These are phyloP conservation scores for Callaeas wilsoni DNA, from an alignment of 2,113 vertebrate genomes.

Conservation along the genomic window DNA sequence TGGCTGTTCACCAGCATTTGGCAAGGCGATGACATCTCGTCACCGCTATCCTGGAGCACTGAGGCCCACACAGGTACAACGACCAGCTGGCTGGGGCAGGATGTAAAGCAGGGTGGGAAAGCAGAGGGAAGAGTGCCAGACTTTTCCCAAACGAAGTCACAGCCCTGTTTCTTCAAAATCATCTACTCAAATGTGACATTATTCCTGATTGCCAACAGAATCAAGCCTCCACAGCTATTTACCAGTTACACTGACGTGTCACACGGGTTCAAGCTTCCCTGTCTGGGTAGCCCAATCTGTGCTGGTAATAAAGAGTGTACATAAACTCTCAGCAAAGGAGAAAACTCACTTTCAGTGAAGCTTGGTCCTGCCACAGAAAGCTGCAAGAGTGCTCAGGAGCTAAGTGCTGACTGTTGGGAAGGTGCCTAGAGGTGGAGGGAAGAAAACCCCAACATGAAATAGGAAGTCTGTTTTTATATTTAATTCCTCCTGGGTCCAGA, in stretches of 20 bases:
- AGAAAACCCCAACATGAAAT: neutral
- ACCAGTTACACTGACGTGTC: neutral
- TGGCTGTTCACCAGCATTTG: constrained; percentile 35
- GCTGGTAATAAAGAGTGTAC: neutral
- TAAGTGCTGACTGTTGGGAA: neutral
- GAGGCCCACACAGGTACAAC: constrained; percentile 38
- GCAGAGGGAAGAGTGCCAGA: constrained; percentile 4
- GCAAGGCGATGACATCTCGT: constrained; percentile 4
- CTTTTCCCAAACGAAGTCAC: neutral
- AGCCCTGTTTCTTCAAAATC: neutral
- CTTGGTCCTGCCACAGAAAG: neutral
- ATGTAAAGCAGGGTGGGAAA: neutral
- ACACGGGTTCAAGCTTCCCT: neutral
- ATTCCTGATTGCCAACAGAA: neutral
- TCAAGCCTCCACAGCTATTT: neutral
- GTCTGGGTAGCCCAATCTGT: neutral
- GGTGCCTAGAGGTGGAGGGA: neutral
- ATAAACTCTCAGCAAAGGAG: neutral
- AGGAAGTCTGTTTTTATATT: constrained; percentile 19
- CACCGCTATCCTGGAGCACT: neutral
- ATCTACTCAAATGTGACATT: neutral
- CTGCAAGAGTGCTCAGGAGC: neutral
- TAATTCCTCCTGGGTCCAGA: neutral
- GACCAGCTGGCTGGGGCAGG: constrained; percentile 14
- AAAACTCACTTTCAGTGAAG: neutral